A percentile compares a stretch with the other conserved stretches of the same genome.
These are phyloP conservation scores for Spea multiplicata DNA, from an alignment of 2,113 vertebrate genomes.

Conservation along the genomic window DNA sequence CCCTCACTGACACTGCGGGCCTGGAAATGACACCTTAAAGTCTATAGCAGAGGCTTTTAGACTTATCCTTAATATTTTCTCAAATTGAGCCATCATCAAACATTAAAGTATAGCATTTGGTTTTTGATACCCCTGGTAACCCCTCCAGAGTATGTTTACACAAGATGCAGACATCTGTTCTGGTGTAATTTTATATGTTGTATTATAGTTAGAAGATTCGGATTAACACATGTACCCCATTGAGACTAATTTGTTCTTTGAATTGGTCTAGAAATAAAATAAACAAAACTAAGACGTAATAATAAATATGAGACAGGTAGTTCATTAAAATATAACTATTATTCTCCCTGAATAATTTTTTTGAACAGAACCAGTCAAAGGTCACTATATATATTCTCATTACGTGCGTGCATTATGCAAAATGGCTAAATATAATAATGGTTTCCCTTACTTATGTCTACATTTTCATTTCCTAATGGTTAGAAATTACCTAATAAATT, in stretches of 20 bases:
- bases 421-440: too few relatives aligned
- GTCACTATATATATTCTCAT: too few relatives aligned
- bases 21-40: too few relatives aligned
- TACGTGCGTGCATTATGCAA: too few relatives aligned
- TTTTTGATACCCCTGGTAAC: conserved; percentile 12
- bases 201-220: conserved; percentile 24
- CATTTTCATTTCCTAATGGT: too few relatives aligned
- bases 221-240: conserved; percentile 14
- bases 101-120: conserved; percentile 7
- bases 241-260: conserved; percentile 19
- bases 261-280: conserved; percentile 16
- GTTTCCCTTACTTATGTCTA: too few relatives aligned
- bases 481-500: too few relatives aligned
- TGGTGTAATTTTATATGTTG: conserved; percentile 21
- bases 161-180: conserved; percentile 26
- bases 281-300: not conserved
- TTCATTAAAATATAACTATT: too few relatives aligned
- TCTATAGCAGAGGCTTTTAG: conserved; percentile 1
- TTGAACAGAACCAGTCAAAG: too few relatives aligned
- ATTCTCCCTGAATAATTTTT: too few relatives aligned
- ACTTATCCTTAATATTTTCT: conserved; percentile 4
- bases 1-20: too few relatives aligned
- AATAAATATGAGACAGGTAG: too few relatives aligned
- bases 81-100: not conserved
- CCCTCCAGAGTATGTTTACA: conserved; percentile 13